Evolutionary conservation across 2,888 invertebrate species (phyloP), one percentile per base, ranked within the genome.

Genomic region (Meta bourneti): DNA sequence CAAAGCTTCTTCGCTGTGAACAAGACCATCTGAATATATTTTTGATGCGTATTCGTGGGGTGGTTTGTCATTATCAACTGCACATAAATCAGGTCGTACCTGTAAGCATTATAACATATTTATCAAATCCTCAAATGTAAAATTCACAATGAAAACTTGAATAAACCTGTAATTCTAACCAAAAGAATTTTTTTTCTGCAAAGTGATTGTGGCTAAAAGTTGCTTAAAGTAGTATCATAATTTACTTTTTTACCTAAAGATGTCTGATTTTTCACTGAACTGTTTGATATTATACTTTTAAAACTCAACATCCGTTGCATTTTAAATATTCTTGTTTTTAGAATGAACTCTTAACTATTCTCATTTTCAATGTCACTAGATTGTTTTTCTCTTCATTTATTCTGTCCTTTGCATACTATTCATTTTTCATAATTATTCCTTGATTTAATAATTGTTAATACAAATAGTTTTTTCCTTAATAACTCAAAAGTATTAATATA

Each of bases 61-160:
- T 20, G 94, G 94, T 0, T 93, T 93, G 11, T 93, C 90, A 93
- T 95, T 95, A n/a, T 95, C 94, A 0, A 94, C 94, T 16, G 96
- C 96, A 94, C 96, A 96, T 20, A 96, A 94, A 94, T 96, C 96
- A 5, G 96, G 96, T 2, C 96, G 94, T 1, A 95, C 95, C 90
- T 95, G 94, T 93, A 94, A 95, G 51, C 34, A 51, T n/a, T 4
- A 34, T 34, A 34, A 34, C 34, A 34, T 34, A 34, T 34, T 4
- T 34, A 34, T 69, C n/a, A 69, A 16, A n/a, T 16, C 5, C 70
- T 69, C 8, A 69, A 69, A 69, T n/a, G 16, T 6, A 7, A 69
- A 34, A 34, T 34, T 34, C 4, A 4, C 1, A 34, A 34, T 34
- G 4, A 34, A 34, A 34, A 34, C 34, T 34, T 34, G 1, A 34